These are phyloP conservation scores for Archilochus colubris DNA, from an alignment of 2,113 vertebrate species.

Conservation along the genomic window DNA sequence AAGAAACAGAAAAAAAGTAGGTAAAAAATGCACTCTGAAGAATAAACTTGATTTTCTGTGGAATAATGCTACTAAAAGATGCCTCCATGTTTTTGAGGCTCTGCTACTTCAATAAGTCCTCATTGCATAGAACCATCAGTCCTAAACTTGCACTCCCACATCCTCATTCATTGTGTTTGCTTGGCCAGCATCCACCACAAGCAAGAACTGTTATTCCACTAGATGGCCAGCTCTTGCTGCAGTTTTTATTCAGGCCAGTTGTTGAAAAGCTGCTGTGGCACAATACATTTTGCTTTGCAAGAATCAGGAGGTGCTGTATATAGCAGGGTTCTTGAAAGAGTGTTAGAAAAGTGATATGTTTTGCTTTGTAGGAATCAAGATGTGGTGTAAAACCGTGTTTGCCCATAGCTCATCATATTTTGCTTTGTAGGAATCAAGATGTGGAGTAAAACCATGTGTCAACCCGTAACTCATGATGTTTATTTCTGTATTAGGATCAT, in stretches of 20 bases:
- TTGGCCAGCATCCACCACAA: not conserved
- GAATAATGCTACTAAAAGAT: not conserved
- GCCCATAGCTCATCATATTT: not conserved
- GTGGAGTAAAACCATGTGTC: not conserved
- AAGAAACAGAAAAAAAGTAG: not conserved
- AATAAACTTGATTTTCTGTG: not conserved
- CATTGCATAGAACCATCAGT: too few species aligned
- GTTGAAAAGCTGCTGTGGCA: not conserved
- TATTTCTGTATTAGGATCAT: not conserved
- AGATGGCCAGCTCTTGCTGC: not conserved
- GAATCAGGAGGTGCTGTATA: not conserved
- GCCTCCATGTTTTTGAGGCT: not conserved
- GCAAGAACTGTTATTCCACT: not conserved
- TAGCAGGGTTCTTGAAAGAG: not conserved
- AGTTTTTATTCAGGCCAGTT: not conserved
- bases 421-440: not conserved
- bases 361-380: not conserved
- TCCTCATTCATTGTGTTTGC: not conserved
- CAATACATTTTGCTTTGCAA: not conserved
- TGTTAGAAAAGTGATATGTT: not conserved
- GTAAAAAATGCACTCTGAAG: not conserved
- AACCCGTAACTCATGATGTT: rapidly evolving
- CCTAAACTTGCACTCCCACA: not conserved
- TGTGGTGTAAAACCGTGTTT: not conserved
- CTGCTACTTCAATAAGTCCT: not conserved